phyloP scores from a whole-genome alignment of 2,113 vertebrate genomes.

The Dromas ardeola region DNA sequence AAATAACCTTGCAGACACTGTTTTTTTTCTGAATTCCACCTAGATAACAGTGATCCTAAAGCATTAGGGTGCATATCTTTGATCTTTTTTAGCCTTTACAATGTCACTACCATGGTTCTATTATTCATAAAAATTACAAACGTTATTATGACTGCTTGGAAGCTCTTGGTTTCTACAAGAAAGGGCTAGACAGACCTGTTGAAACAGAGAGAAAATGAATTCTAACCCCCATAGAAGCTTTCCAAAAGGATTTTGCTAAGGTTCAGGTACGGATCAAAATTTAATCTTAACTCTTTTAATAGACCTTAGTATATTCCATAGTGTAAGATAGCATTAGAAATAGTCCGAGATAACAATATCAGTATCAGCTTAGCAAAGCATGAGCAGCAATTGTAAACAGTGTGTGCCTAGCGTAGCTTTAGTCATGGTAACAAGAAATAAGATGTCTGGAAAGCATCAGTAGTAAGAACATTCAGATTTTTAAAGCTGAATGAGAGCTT shows the following conservation, averaged over 20 bases:
- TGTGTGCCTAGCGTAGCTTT: not conserved
- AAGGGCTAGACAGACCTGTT: not conserved
- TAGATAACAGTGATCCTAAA: not conserved
- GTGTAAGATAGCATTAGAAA: not conserved
- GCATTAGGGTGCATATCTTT: not conserved
- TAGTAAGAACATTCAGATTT: not conserved
- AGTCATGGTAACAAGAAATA: not conserved
- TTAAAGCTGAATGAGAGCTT: conserved; percentile 18
- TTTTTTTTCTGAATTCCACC: not conserved
- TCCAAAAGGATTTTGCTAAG: not conserved
- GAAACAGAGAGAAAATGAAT: not conserved
- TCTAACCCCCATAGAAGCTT: not conserved
- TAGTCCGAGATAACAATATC: not conserved
- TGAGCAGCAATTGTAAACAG: not conserved
- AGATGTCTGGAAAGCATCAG: not conserved
- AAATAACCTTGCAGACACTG: not conserved
- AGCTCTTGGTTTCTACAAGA: not conserved
- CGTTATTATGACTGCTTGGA: not conserved
- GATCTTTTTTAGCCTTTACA: not conserved
- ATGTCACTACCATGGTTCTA: not conserved
- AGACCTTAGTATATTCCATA: not conserved
- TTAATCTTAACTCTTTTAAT: not conserved
- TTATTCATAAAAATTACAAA: not conserved
- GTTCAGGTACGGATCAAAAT: not conserved
- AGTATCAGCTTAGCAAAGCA: not conserved